phyloP scores from a whole-genome alignment of 2,113 vertebrate genomes.

The Hippocampus barbouri region DNA sequence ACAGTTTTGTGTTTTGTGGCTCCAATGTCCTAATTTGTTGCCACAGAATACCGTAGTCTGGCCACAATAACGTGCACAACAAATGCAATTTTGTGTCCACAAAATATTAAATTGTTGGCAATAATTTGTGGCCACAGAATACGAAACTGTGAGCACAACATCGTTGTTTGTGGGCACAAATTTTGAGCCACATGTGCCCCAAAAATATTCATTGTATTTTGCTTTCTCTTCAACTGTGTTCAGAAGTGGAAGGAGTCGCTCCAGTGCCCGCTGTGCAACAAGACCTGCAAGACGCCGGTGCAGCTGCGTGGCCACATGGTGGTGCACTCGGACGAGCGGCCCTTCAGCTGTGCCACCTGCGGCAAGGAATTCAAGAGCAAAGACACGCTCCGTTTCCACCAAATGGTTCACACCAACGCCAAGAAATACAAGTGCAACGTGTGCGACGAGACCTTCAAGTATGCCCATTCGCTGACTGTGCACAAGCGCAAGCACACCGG shows the following conservation, averaged over 20 bases:
- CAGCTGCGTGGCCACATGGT: constrained; percentile 57
- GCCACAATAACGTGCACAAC: neutral
- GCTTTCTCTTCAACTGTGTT: neutral
- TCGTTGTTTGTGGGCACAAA: neutral
- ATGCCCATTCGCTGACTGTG: constrained; percentile 61
- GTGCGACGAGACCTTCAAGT: constrained; percentile 64
- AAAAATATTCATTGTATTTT: neutral
- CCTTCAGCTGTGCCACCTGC: constrained; percentile 56
- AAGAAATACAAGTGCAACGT: constrained; percentile 60
- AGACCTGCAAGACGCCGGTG: constrained; percentile 51
- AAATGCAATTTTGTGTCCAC: neutral
- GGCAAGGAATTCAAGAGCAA: constrained; percentile 69
- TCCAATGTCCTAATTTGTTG: neutral
- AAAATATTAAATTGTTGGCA: neutral
- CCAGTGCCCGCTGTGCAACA: constrained; percentile 56
- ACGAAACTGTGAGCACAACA: neutral
- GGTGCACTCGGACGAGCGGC: constrained; percentile 62
- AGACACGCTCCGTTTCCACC: constrained; percentile 66
- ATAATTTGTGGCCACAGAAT: neutral
- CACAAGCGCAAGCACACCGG: constrained; percentile 68
- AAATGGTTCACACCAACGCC: constrained; percentile 57
- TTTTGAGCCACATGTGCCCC: too few species aligned
- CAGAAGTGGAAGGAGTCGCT: constrained; percentile 47
- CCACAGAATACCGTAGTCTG: neutral
- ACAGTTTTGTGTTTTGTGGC: too few species aligned